A percentile compares a stretch with the other conserved stretches of the same genome.
Evolutionary conservation across 2,797 vertebrate genomes (phyloP).

Genomic region (Melopsittacus undulatus): DNA sequence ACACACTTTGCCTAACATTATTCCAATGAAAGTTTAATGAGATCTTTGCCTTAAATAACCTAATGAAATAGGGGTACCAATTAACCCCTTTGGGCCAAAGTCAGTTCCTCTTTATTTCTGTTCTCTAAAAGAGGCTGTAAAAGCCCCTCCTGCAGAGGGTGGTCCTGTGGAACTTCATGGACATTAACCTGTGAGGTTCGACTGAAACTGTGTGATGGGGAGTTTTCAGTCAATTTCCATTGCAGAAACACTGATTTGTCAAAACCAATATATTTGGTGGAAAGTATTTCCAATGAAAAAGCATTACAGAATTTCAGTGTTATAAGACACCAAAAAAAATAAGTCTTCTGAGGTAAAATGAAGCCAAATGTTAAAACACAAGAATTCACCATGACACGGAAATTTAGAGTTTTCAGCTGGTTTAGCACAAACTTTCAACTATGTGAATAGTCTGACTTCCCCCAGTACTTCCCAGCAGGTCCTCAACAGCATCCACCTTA

Average conservation of each 20-base stretch:
- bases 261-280: not conserved
- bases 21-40: constrained; percentile 63
- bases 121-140: constrained; percentile 37
- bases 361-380: constrained; percentile 1
- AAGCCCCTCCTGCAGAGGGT: constrained; percentile 41
- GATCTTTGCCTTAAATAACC: constrained; percentile 62
- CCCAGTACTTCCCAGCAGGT: not conserved
- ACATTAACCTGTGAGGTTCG: constrained; percentile 14
- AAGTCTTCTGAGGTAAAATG: not conserved
- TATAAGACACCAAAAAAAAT: not conserved
- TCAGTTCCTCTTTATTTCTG: constrained; percentile 48
- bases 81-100: constrained; percentile 65
- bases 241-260: not conserved
- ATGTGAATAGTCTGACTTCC: not conserved
- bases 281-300: not conserved
- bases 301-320: not conserved
- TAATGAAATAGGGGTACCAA: constrained; percentile 65
- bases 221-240: not conserved
- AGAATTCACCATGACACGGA: not conserved
- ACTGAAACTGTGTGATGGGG: not conserved
- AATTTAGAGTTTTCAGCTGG: not conserved
- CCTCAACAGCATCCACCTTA: not conserved
- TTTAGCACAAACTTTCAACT: not conserved
- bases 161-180: constrained; percentile 4
- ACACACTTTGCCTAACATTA: constrained; percentile 38